Percentiles rank a stretch among this genome's conserved stretches.
Evolutionary conservation across 2,888 invertebrate genomes (phyloP).

Genomic region (Erebia aethiops): DNA sequence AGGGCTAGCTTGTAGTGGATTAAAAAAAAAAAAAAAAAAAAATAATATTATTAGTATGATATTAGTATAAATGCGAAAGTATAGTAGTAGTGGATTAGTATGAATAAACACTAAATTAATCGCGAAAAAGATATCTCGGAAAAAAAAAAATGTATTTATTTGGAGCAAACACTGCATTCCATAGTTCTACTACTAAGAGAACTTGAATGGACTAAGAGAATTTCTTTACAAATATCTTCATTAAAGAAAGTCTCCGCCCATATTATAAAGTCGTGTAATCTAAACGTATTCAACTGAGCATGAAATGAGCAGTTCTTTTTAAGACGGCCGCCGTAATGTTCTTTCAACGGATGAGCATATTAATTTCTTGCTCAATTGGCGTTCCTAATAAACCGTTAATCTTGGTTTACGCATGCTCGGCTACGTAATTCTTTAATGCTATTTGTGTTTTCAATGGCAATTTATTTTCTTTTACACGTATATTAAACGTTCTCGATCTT

Average conservation of each 20-base stretch:
- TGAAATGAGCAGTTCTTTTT: slow-evolving; percentile 25
- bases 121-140: too few relatives aligned
- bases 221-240: not conserved
- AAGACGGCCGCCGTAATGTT: slow-evolving; percentile 21
- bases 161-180: not conserved
- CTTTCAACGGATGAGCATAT: slow-evolving; percentile 54
- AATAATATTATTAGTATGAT: too few relatives aligned
- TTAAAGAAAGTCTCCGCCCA: not conserved
- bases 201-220: not conserved
- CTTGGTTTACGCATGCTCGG: slow-evolving; percentile 42
- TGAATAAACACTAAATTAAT: too few relatives aligned
- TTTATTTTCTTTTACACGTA: not conserved
- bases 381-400: slow-evolving; percentile 54
- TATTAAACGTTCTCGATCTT: too few relatives aligned
- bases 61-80: too few relatives aligned
- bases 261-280: slow-evolving; percentile 7
- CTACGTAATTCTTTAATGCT: slow-evolving; percentile 27
- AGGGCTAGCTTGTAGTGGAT: too few relatives aligned
- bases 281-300: slow-evolving; percentile 17
- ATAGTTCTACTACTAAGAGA: not conserved
- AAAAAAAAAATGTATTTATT: too few relatives aligned
- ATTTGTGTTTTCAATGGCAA: slow-evolving; percentile 6
- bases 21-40: too few relatives aligned
- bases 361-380: slow-evolving; percentile 63
- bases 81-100: too few relatives aligned